A percentile compares a stretch with the other conserved stretches of the same genome.
Evolutionary conservation across 2,113 vertebrate genomes (phyloP).

Genomic region (Stercorarius parasiticus): DNA sequence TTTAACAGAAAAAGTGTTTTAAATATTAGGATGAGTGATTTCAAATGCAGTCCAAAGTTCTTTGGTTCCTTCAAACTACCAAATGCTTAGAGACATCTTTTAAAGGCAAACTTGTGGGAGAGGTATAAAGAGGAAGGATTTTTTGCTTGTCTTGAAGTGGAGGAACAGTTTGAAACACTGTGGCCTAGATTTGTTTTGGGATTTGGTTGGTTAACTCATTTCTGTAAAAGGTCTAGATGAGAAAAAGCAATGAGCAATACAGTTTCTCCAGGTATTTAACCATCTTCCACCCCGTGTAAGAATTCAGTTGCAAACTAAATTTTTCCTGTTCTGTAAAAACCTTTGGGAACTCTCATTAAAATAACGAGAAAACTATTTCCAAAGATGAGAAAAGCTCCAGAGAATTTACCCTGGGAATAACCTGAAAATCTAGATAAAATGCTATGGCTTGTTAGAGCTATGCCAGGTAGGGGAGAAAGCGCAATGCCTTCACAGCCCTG

Average conservation of each 20-base stretch:
- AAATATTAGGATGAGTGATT: not conserved
- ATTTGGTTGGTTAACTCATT: not conserved
- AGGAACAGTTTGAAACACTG: not conserved
- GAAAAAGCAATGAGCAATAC: not conserved
- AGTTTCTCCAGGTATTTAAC: not conserved
- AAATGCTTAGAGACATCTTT: not conserved
- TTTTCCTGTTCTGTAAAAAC: not conserved
- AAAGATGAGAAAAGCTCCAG: not conserved
- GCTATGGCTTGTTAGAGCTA: not conserved
- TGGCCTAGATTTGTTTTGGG: not conserved
- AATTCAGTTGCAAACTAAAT: not conserved
- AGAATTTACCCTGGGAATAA: not conserved
- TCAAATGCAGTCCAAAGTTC: not conserved
- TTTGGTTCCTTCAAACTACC: not conserved
- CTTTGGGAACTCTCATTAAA: not conserved
- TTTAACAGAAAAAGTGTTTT: constrained; percentile 22
- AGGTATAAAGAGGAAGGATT: not conserved
- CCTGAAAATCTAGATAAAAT: not conserved
- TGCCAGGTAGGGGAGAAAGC: not conserved
- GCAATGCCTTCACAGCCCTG: not conserved
- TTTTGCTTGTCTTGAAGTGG: not conserved
- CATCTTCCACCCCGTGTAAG: not conserved
- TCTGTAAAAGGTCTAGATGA: not conserved
- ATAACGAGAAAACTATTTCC: not conserved
- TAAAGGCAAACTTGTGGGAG: not conserved